phyloP scores from a whole-genome alignment of 2,888 invertebrate genomes.

The Eurytoma californica region DNA sequence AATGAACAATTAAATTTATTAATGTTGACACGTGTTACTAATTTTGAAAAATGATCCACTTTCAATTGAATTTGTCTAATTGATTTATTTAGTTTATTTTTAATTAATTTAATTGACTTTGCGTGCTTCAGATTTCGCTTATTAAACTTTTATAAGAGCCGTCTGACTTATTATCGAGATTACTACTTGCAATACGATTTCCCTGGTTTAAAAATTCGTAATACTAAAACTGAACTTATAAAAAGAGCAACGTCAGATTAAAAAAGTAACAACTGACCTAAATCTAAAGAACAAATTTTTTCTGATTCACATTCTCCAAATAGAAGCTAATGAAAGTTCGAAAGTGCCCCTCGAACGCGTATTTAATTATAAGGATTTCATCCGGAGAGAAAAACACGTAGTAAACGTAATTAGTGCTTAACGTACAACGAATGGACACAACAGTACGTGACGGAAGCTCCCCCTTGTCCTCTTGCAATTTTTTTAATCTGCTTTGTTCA shows the following conservation, averaged over 20 bases:
- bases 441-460: slow-evolving; percentile 27
- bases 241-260: background rate
- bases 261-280: background rate
- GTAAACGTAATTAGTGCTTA: slow-evolving; percentile 44
- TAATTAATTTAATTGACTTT: no score
- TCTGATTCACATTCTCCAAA: background rate
- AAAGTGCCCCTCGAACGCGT: slow-evolving; percentile 14
- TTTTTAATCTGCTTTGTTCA: slow-evolving; percentile 5
- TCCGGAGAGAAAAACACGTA: slow-evolving; percentile 18
- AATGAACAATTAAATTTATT: no score
- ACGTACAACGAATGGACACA: slow-evolving; percentile 22
- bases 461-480: background rate
- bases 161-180: background rate
- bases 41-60: background rate
- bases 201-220: background rate
- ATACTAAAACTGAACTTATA: background rate
- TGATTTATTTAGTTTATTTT: background rate
- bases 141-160: background rate
- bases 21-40: no score
- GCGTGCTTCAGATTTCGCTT: no score
- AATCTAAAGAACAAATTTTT: background rate
- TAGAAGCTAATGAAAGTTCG: slow-evolving; percentile 11
- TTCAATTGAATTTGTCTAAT: background rate
- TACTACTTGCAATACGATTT: background rate
- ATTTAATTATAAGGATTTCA: slow-evolving; percentile 39